These are phyloP conservation scores for Clarias fuscus DNA, from an alignment of 2,797 vertebrate genomes.

Conservation along the genomic window DNA sequence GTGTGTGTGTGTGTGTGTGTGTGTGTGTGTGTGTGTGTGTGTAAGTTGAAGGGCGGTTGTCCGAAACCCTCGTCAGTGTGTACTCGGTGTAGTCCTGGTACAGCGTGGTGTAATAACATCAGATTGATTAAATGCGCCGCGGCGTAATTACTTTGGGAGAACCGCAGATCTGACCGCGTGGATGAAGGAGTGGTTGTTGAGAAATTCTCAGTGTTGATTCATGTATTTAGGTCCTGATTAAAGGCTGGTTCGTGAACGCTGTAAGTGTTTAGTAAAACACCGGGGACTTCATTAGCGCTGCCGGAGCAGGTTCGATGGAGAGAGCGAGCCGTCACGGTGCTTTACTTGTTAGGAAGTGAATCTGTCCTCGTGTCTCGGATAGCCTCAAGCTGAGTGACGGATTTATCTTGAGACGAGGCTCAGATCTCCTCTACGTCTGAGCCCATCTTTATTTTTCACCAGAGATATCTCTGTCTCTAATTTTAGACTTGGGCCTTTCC, in stretches of 20 bases:
- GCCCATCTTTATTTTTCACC: no score
- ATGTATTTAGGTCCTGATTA: neutral
- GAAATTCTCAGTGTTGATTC: neutral
- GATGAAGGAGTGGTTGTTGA: neutral
- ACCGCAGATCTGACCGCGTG: no score
- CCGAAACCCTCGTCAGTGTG: neutral
- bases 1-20: no score
- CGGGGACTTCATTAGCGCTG: neutral
- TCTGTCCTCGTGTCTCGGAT: neutral
- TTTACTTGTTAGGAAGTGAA: neutral
- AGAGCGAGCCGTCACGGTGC: neutral
- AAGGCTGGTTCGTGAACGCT: neutral
- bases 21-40: neutral
- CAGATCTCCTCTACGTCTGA: neutral
- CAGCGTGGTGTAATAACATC: no score
- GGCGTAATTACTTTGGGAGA: neutral
- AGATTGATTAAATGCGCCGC: neutral
- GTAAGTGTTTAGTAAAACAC: neutral
- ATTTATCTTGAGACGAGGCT: neutral
- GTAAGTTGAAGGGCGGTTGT: neutral
- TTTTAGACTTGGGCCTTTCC: no score
- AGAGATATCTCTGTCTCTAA: no score
- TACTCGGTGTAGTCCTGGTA: no score
- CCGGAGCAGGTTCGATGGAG: neutral
- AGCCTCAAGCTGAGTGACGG: neutral